These are phyloP conservation scores for Choreutis nemorana DNA, from an alignment of 2,888 invertebrate species.

Conservation along the genomic window DNA sequence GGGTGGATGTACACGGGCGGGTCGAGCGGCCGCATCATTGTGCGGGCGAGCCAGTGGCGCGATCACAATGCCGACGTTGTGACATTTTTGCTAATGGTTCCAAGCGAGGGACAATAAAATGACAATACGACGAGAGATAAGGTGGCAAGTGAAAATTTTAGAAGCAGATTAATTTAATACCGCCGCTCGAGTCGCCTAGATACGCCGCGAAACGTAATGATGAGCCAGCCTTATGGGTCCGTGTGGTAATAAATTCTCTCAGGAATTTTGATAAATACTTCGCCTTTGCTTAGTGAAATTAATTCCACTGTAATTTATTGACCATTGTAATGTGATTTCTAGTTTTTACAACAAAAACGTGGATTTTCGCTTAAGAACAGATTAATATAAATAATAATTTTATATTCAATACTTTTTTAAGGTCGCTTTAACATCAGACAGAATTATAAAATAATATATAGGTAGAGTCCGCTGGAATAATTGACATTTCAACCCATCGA, in stretches of 20 bases:
- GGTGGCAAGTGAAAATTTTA: constrained; percentile 64
- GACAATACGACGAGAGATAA: constrained; percentile 63
- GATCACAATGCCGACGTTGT: constrained; percentile 59
- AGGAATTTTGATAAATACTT: constrained; percentile 7
- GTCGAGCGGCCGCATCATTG: constrained; percentile 58
- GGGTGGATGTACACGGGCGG: constrained; percentile 39
- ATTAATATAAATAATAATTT: too few relatives aligned
- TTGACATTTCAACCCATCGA: constrained; percentile 39
- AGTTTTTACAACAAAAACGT: too few relatives aligned
- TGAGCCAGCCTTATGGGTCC: constrained; percentile 11
- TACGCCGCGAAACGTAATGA: constrained; percentile 16
- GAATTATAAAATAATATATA: too few relatives aligned
- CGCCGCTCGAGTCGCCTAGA: constrained; percentile 16
- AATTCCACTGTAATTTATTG: background rate
- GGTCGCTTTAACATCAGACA: too few relatives aligned
- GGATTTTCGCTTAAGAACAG: too few relatives aligned
- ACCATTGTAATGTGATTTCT: too few relatives aligned
- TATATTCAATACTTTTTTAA: too few relatives aligned
- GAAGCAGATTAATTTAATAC: constrained; percentile 59
- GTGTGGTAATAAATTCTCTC: constrained; percentile 11
- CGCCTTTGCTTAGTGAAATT: background rate
- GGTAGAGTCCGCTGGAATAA: too few relatives aligned
- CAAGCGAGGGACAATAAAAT: constrained; percentile 64
- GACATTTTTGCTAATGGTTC: constrained; percentile 67
- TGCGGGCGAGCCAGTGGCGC: constrained; percentile 48